phyloP scores from a whole-genome alignment of 2,797 vertebrate species.

The Falco biarmicus region DNA sequence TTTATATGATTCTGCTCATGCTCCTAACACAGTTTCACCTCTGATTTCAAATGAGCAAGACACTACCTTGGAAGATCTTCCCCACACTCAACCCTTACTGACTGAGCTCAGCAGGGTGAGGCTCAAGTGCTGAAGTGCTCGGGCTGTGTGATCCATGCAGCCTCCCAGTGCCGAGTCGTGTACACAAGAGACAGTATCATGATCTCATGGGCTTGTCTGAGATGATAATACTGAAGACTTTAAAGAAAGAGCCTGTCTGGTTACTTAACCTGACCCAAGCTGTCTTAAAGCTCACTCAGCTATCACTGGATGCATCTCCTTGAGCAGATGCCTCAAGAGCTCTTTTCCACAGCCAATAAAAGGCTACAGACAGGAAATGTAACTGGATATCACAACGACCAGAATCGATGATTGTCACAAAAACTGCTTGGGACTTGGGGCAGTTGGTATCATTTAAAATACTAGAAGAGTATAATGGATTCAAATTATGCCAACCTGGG shows the following conservation, averaged over 20 bases:
- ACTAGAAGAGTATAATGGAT: neutral
- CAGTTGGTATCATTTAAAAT: neutral
- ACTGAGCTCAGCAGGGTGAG: neutral
- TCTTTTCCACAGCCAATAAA: neutral
- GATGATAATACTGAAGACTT: neutral
- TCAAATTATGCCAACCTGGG: neutral
- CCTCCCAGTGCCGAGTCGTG: neutral
- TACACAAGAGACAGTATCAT: accelerated
- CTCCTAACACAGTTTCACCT: neutral
- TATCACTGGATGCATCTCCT: neutral
- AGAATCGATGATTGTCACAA: neutral
- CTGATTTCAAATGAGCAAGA: neutral
- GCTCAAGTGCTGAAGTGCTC: neutral
- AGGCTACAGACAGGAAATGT: neutral
- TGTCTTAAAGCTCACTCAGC: neutral
- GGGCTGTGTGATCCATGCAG: neutral
- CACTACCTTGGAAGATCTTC: neutral
- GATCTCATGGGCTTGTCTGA: neutral
- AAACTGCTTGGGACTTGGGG: neutral
- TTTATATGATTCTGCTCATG: neutral
- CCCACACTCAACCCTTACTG: accelerated
- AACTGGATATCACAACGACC: neutral
- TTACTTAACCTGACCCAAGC: neutral
- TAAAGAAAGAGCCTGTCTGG: neutral
- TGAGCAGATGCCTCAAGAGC: neutral